Evolutionary conservation across 2,113 vertebrate genomes (phyloP), one percentile per base, ranked within the genome.

Genomic region (Otus sunia): DNA sequence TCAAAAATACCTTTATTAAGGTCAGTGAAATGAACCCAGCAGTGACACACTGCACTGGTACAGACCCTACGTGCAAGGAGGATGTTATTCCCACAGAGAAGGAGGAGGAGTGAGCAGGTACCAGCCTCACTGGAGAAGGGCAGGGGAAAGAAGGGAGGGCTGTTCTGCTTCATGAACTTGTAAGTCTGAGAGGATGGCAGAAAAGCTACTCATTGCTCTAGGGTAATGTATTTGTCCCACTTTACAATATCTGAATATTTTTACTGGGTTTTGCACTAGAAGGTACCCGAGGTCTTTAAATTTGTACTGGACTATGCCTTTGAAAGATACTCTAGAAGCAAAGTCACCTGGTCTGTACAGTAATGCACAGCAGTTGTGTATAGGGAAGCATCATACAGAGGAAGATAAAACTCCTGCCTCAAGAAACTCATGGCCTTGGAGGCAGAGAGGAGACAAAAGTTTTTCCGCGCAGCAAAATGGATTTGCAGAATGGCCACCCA

Each of bases 41-140:
- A 1, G 34, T 66, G 75, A 69, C 41, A 15, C 36, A 6, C 7
- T 16, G 86, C 16, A 5, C 17, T 15, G 34, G 27, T 3, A 27
- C 5, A n/a, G 50, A 50, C 12, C 16, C 72, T 4, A 5, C 0
- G 0, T 25, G 47, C 26, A 43, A 78, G 43, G 20, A 83, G 13
- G 36, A 23, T 0, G 0, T 47, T 59, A 21, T 50, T 66, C 58
- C 58, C 26, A 18, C 12, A 10, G 26, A n/a, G 43, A 50, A 77
- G 55, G 59, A 67, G 58, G 15, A 89, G 45, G 13, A 59, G 25
- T 5, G 26, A 66, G 45, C 15, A 75, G 37, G 53, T 58, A 72
- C 13, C 69, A 53, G 17, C n/a, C 53, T 45, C 7, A 1, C 5
- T 62, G 45, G 43, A 75, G 71, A 79, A 63, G 36, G 26, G 9